Evolutionary conservation across 1,140 invertebrate genomes (phyloP).

Genomic region (Ylistrum balloti): DNA sequence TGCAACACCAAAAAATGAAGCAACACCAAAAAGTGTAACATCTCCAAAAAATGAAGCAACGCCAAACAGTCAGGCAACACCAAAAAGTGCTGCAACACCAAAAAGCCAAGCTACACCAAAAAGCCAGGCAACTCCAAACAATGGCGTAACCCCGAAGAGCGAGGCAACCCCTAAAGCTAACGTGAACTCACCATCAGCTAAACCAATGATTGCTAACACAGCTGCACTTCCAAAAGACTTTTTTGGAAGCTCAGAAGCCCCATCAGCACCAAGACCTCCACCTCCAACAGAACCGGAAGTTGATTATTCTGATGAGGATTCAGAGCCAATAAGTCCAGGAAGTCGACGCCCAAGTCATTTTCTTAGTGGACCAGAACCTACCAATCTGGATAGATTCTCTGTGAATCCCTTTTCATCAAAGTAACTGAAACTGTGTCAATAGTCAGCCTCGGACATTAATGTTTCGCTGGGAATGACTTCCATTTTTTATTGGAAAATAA

Average conservation of each 20-base stretch:
- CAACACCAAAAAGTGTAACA: no score
- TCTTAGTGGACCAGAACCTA: conserved; percentile 6
- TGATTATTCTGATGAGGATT: background rate
- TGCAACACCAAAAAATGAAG: no score
- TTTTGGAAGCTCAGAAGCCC: background rate
- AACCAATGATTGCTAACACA: background rate
- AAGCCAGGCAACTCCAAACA: no score
- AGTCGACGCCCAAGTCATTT: background rate
- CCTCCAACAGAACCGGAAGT: background rate
- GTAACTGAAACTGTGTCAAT: background rate
- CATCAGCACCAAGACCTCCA: background rate
- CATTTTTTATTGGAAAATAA: background rate
- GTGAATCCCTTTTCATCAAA: background rate
- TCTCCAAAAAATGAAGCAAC: no score
- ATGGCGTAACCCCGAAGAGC: no score
- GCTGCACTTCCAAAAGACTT: background rate
- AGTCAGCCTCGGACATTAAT: no score
- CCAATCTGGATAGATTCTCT: background rate
- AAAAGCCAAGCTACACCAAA: no score
- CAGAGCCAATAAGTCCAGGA: background rate
- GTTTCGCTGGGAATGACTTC: background rate
- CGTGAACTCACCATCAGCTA: background rate
- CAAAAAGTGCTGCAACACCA: no score
- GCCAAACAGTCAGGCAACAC: no score
- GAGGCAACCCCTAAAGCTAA: background rate